phyloP scores from a whole-genome alignment of 2,113 vertebrate species.

The Heptranchias perlo region DNA sequence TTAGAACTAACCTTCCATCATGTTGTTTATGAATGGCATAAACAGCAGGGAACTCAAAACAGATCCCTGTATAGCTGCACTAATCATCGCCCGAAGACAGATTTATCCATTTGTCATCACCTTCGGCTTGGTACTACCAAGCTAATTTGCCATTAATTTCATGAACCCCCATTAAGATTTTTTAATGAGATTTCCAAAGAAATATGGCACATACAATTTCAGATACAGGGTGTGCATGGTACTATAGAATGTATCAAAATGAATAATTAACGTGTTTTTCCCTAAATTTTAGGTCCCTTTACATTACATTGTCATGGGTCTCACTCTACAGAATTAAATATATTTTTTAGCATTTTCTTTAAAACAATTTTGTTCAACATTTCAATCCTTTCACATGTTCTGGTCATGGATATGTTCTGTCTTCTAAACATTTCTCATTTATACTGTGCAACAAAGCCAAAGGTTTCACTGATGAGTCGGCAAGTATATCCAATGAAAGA shows the following conservation, averaged over 20 bases:
- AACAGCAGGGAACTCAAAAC: not conserved
- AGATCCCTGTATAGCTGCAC: not conserved
- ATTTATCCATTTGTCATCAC: not conserved
- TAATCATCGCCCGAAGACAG: not conserved
- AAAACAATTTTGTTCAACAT: not conserved
- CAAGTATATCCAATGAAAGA: not conserved
- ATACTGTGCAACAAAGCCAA: not conserved
- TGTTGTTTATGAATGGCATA: not conserved
- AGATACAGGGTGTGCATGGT: not conserved
- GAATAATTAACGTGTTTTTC: not conserved
- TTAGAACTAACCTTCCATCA: too few relatives aligned
- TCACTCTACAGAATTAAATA: not conserved
- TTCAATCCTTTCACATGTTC: not conserved
- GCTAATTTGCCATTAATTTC: not conserved
- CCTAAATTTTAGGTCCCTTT: not conserved
- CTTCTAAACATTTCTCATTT: not conserved
- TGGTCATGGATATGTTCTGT: not conserved
- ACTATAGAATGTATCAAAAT: not conserved
- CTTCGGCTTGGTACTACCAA: not conserved
- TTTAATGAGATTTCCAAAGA: not conserved
- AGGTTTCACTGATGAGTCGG: not conserved
- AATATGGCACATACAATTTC: not conserved
- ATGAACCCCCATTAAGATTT: not conserved
- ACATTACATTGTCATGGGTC: not conserved
- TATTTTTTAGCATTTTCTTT: too few relatives aligned